Base-by-base conservation (phyloP, 2,113 vertebrate species). In the Haemorhous mexicanus region DNA sequence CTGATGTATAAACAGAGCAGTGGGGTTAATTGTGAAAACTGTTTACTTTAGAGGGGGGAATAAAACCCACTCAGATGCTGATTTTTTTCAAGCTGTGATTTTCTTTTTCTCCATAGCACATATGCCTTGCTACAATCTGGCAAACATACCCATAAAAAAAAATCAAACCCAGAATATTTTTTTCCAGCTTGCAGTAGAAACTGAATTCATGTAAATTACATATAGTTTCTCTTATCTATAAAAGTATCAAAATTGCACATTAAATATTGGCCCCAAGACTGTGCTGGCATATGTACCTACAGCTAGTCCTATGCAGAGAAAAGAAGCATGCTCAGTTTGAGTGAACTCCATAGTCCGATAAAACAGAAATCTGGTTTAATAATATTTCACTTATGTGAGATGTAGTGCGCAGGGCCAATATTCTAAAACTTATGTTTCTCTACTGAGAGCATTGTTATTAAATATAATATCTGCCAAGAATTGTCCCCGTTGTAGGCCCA, bases 1-100 rank as follows among this genome's bases (percentile, higher is more conserved):
- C 24, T 85, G 79, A 78, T 93, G 70, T 96, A 93, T 96, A 97
- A 97, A 97, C 95, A 97, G 94, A 97, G 83, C 85, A 94, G 28
- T 79, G 46, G 64, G 95, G 91, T 97, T 98, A 97, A 96, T 90
- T 95, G 79, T 95, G 72, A 95, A 94, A 96, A 95, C 53, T 91
- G 78, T 97, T 95, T 95, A 64, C 62, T 96, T 96, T 88, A 85
- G 63, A 80, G 21, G 5, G 6, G 13, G 37, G 21, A 84, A 94
- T 83, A 94, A 92, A 95, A 91, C 59, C 64, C 33, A 87, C 76
- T 95, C 66, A 95, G 83, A 76, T 64, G 70, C 80, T 90, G 72
- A 50, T 58, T 90, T 96, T 94, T 90, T 91, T 78, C 87, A 96
- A 95, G 85, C 85, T 95, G 84, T 91, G 89, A 95, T n/a, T 95